Evolutionary conservation across 37 sponge, comb jelly and placozoan genomes (phyloP), one percentile per base, ranked within the genome.

Genomic region (Haliclona indistincta): DNA sequence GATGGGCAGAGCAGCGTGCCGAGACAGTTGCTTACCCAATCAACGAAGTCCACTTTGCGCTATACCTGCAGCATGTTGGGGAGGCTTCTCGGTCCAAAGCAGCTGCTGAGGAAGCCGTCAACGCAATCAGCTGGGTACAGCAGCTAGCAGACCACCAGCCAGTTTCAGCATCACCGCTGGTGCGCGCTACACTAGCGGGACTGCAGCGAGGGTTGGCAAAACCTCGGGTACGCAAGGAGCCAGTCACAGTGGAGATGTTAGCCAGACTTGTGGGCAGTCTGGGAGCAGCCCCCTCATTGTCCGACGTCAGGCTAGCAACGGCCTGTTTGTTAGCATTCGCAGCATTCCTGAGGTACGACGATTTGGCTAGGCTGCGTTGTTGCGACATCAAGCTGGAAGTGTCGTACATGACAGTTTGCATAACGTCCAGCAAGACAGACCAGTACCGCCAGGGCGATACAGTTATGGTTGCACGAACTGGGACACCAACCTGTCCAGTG

Each of bases 381-480:
- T 22, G 33, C 33, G 37, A 30, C 34, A n/a, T 64, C 33, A 30
- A 32, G 4, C 6, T 35, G 28, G n/a, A 35, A n/a, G n/a, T n/a
- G n/a, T n/a, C n/a, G n/a, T n/a, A n/a, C n/a, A n/a, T n/a, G n/a
- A n/a, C n/a, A n/a, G n/a, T n/a, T n/a, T n/a, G n/a, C n/a, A n/a
- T n/a, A n/a, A n/a, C n/a, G n/a, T n/a, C n/a, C n/a, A n/a, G n/a
- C n/a, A n/a, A n/a, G n/a, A n/a, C n/a, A n/a, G n/a, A n/a, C n/a
- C n/a, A n/a, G n/a, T n/a, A n/a, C n/a, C n/a, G n/a, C n/a, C n/a
- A n/a, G n/a, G n/a, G n/a, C n/a, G n/a, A n/a, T n/a, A n/a, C n/a
- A n/a, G n/a, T 64, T 8, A n/a, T 64, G 66, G 33, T 64, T 64
- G 66, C 66, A n/a, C 35, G 66, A n/a, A 36, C 66, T 35, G 37